Evolutionary conservation across 1,140 invertebrate genomes (phyloP).

Genomic region (Cheumatopsyche charites): DNA sequence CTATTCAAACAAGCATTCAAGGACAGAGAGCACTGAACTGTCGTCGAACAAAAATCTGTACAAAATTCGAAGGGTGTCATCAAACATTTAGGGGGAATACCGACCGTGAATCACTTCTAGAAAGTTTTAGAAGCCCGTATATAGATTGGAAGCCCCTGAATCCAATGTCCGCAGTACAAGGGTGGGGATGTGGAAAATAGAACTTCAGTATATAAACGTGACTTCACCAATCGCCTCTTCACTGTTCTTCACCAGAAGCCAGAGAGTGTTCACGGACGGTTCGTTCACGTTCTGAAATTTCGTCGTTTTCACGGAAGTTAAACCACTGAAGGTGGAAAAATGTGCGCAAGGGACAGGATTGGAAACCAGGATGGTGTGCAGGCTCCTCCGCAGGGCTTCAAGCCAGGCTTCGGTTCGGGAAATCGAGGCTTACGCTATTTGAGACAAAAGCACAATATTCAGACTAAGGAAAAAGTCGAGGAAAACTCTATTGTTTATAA

Average conservation of each 20-base stretch:
- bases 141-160: constrained; percentile 4
- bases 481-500: constrained; percentile 15
- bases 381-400: not conserved
- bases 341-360: constrained; percentile 45
- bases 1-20: no score
- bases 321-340: constrained; percentile 7
- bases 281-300: not conserved
- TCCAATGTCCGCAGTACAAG: not conserved
- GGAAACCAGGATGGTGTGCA: constrained; percentile 8
- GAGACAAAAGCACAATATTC: constrained; percentile 42
- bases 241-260: not conserved
- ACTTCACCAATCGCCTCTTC: not conserved
- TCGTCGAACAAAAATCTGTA: no score
- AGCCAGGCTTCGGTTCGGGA: constrained; percentile 2
- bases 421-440: constrained; percentile 25
- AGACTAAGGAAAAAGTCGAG: not conserved
- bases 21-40: no score
- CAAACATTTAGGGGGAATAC: no score
- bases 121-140: not conserved
- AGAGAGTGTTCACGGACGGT: not conserved
- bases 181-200: not conserved
- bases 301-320: not conserved
- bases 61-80: no score
- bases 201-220: constrained; percentile 12
- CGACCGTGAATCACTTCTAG: no score